phyloP scores from a whole-genome alignment of 2,888 invertebrate species.

The Parnassius smintheus region DNA sequence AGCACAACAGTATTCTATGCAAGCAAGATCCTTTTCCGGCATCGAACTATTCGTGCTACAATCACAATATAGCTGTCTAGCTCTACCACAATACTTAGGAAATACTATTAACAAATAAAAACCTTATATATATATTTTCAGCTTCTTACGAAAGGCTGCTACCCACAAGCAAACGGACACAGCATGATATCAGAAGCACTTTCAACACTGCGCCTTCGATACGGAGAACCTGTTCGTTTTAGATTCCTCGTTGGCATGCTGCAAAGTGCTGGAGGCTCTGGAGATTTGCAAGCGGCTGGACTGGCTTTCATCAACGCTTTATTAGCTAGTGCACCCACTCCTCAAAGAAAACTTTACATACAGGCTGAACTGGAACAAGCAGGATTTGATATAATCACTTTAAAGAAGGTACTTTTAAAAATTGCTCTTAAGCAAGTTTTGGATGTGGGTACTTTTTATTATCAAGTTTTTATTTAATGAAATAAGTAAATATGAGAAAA shows the following conservation, averaged over 20 bases:
- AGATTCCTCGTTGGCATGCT: slow-evolving; percentile 94
- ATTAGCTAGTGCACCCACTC: slow-evolving; percentile 86
- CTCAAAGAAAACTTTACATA: slow-evolving; percentile 90
- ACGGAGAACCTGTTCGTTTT: slow-evolving; percentile 96
- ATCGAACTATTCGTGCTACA: too few species aligned
- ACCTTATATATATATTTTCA: slow-evolving; percentile 48
- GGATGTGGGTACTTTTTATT: too few species aligned
- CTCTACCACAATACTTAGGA: too few species aligned
- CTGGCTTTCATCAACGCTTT: slow-evolving; percentile 92
- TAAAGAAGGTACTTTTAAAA: slow-evolving; percentile 75
- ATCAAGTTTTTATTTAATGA: too few species aligned
- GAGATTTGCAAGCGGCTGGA: slow-evolving; percentile 89
- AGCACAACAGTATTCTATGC: too few species aligned
- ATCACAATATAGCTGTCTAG: too few species aligned
- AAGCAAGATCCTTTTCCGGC: too few species aligned
- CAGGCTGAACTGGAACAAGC: slow-evolving; percentile 93
- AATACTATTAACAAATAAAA: too few species aligned
- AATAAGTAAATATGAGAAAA: too few species aligned
- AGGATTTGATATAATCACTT: slow-evolving; percentile 84
- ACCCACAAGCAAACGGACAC: slow-evolving; percentile 87
- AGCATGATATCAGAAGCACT: slow-evolving; percentile 94
- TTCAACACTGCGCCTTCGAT: slow-evolving; percentile 91
- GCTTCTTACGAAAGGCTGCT: slow-evolving; percentile 92
- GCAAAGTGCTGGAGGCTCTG: slow-evolving; percentile 87
- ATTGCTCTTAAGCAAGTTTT: neutral